phyloP scores from a whole-genome alignment of 2,797 vertebrate species.

The Knipowitschia caucasica region DNA sequence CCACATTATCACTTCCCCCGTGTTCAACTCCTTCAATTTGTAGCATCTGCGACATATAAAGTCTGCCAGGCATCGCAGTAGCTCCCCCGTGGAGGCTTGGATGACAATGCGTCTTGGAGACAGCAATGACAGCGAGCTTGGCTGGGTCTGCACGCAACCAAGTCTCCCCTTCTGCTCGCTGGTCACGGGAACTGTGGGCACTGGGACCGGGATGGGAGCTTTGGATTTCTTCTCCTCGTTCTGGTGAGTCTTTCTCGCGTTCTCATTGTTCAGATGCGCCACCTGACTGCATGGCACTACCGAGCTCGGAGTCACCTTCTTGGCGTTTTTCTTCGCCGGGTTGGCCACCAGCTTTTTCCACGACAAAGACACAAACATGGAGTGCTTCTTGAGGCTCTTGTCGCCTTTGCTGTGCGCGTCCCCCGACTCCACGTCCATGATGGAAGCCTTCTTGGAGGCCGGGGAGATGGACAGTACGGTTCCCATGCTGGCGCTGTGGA shows the following conservation, averaged over 20 bases:
- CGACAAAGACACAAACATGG: conserved; percentile 86
- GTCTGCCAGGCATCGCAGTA: conserved; percentile 91
- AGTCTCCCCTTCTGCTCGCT: conserved; percentile 45
- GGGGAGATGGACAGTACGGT: conserved; percentile 92
- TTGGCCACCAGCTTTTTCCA: conserved; percentile 86
- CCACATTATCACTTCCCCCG: conserved; percentile 90
- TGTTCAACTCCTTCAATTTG: conserved; percentile 86
- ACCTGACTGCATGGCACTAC: conserved; percentile 56
- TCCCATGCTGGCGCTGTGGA: conserved; percentile 83
- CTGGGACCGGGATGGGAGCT: conserved; percentile 74
- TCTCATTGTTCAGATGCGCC: conserved; percentile 76
- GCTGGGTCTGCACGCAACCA: conserved; percentile 67
- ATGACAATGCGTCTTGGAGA: conserved; percentile 88
- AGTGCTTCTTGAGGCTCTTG: conserved; percentile 85
- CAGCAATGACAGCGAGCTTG: conserved; percentile 64
- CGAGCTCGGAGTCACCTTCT: conserved; percentile 71
- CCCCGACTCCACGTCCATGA: conserved; percentile 71
- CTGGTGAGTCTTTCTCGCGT: conserved; percentile 73
- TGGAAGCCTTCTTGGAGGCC: conserved; percentile 68
- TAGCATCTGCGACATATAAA: conserved; percentile 93
- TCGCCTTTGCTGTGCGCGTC: conserved; percentile 76
- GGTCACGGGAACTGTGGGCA: conserved; percentile 66
- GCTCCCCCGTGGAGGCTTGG: conserved; percentile 94
- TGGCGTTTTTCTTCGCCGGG: conserved; percentile 84
- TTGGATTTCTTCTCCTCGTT: conserved; percentile 81